phyloP scores from a whole-genome alignment of 2,797 vertebrate species.

The Acanthornis magna region DNA sequence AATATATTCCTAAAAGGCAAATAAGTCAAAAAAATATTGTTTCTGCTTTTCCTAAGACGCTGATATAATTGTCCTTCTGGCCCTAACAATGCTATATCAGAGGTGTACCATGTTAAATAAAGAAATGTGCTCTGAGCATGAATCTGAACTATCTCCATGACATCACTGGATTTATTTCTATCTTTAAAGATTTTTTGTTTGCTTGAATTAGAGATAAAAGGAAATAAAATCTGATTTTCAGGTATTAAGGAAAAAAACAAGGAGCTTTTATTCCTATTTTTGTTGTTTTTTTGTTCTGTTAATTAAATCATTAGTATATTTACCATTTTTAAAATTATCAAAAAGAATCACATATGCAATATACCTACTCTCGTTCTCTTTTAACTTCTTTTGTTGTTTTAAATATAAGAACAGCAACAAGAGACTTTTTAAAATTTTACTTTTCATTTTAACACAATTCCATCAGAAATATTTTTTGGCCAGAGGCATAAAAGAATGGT shows the following conservation, averaged over 20 bases:
- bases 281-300: neutral
- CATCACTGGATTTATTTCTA: neutral
- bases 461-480: neutral
- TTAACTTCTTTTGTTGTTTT: neutral
- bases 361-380: neutral
- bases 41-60: neutral
- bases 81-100: neutral
- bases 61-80: neutral
- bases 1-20: neutral
- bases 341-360: neutral
- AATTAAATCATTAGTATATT: neutral
- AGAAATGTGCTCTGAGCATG: neutral
- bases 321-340: neutral
- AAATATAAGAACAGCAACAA: neutral
- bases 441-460: neutral
- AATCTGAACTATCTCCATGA: neutral
- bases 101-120: neutral
- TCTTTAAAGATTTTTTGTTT: neutral
- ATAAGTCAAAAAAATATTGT: neutral
- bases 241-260: neutral
- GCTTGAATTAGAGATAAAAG: neutral
- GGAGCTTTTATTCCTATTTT: neutral
- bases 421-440: rapidly evolving
- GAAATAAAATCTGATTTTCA: neutral
- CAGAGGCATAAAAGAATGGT: neutral